phyloP scores from a whole-genome alignment of 2,888 invertebrate genomes.

The Tridacna crocea region DNA sequence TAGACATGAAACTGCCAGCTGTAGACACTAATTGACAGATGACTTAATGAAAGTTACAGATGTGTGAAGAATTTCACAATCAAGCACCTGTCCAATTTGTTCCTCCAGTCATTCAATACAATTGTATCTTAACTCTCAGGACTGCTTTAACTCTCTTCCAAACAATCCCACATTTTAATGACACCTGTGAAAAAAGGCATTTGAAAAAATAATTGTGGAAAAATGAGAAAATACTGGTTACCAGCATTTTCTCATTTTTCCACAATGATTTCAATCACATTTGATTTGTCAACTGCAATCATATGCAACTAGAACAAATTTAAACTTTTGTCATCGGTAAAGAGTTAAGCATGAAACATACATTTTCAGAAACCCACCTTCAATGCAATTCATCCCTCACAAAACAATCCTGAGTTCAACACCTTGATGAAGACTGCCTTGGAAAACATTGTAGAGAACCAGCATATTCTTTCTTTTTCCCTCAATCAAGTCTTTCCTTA shows the following conservation, averaged over 20 bases:
- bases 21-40: constrained; percentile 13
- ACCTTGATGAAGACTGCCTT: too few species aligned
- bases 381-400: too few species aligned
- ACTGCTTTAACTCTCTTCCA: background rate
- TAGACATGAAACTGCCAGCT: background rate
- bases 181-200: background rate
- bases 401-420: too few species aligned
- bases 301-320: too few species aligned
- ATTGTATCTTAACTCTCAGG: background rate
- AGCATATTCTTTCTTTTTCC: too few species aligned
- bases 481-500: too few species aligned
- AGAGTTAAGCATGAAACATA: too few species aligned
- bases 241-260: background rate
- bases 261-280: background rate
- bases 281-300: too few species aligned
- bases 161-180: background rate
- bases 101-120: too few species aligned
- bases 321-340: too few species aligned
- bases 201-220: background rate
- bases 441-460: too few species aligned
- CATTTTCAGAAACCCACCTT: too few species aligned
- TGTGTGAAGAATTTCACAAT: background rate
- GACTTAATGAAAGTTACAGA: constrained; percentile 14
- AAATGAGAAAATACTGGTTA: background rate
- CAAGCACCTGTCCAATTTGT: constrained; percentile 4